Evolutionary conservation across 2,113 vertebrate species (phyloP), one percentile per base, ranked within the genome.

Genomic region (Monarcha castaneiventris): DNA sequence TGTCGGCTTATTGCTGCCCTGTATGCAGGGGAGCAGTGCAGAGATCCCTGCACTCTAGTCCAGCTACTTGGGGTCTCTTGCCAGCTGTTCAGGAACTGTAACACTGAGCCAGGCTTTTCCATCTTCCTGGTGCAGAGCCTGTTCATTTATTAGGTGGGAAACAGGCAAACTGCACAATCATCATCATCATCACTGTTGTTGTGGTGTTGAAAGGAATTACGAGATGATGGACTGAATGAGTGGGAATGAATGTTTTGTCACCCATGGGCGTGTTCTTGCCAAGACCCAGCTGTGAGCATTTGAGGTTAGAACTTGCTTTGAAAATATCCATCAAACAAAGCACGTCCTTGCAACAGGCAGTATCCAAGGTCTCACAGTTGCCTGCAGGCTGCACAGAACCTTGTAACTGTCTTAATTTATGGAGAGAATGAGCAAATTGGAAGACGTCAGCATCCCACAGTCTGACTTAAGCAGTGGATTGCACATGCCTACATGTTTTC

Each of bases 191-290:
- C 17, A 7, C 49, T 68, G 22, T 23, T 48, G 22, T 48, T 48
- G 77, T 19, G 2, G 16, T 84, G 33, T 43, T 85, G 63, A 76
- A 88, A 58, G 32, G 30, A 68, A 9, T 82, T 81, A 35, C 0
- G 3, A 76, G n/a, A 55, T 67, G 56, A 82, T 26, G 63, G 52
- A 29, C 84, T 84, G 62, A 86, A 26, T 41, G 37, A 79, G 49
- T 69, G 59, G 13, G 39, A 77, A 67, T 48, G 16, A 81, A 37
- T 59, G 6, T 78, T 84, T 80, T 67, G 61, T 84, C 83, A 56
- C 64, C 56, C 19, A 0, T 46, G 62, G 4, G 1, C 0, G 0
- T 37, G 26, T 80, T 95, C 55, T 89, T 88, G 83, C 59, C 41
- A 73, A 61, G 73, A 68, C 32, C 17, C 10, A 26, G 35, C 61